Conservation (phyloP, 1,140 invertebrate species). For the Phortica variegata region DNA sequence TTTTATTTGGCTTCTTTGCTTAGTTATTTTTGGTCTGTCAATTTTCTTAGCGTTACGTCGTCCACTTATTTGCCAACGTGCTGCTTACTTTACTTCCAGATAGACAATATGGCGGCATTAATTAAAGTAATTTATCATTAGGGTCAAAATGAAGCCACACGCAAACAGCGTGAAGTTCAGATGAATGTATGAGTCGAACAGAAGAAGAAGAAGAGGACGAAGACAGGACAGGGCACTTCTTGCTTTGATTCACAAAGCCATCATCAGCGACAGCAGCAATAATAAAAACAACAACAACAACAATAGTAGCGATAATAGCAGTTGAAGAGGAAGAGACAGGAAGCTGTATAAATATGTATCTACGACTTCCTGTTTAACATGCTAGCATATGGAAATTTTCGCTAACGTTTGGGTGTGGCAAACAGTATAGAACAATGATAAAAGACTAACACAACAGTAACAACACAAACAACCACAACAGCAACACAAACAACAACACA, state of each 20-base stretch:
- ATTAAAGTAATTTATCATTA: slow-evolving; percentile 56
- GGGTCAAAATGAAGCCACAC: slow-evolving; percentile 36
- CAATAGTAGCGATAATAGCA: background rate
- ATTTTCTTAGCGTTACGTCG: too few species aligned
- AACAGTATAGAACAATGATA: too few species aligned
- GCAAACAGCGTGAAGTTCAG: background rate
- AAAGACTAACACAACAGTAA: too few species aligned
- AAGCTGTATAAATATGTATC: slow-evolving; percentile 53
- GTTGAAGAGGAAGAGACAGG: slow-evolving; percentile 11
- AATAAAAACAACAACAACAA: background rate
- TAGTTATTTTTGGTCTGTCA: too few species aligned
- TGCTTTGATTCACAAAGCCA: slow-evolving; percentile 5
- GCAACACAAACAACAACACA: too few species aligned
- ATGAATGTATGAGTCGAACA: too few species aligned
- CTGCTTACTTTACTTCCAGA: background rate
- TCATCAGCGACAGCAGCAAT: background rate
- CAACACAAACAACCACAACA: too few species aligned
- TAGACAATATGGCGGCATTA: slow-evolving; percentile 53
- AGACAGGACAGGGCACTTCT: too few species aligned
- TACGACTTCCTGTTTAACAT: slow-evolving; percentile 21
- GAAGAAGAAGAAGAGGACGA: too few species aligned
- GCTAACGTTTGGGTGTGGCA: too few species aligned
- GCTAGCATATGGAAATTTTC: slow-evolving; percentile 39
- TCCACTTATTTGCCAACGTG: too few species aligned
- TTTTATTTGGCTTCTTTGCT: slow-evolving; percentile 34